Evolutionary conservation across 2,888 invertebrate genomes (phyloP).

Genomic region (Pterobdella sp.): DNA sequence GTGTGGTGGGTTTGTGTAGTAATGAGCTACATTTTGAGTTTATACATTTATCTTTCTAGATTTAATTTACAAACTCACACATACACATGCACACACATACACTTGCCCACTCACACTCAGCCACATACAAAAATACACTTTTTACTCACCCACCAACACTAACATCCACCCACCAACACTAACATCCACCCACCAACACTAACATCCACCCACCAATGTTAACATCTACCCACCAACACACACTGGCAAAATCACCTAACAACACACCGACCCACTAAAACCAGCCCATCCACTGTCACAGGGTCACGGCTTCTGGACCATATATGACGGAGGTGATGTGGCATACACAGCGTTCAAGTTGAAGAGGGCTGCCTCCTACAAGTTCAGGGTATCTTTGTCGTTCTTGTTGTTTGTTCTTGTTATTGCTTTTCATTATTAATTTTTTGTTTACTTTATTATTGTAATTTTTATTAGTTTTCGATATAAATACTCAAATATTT

Average conservation of each 20-base stretch:
- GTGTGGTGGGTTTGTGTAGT: background rate
- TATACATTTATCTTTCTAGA: no score
- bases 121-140: background rate
- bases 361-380: constrained; percentile 69
- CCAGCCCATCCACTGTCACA: constrained; percentile 40
- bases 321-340: constrained; percentile 70
- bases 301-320: constrained; percentile 70
- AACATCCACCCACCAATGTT: background rate
- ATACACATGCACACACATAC: no score
- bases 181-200: background rate
- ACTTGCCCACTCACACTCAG: no score
- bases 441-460: background rate
- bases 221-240: no score
- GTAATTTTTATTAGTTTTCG: background rate
- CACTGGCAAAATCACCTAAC: no score
- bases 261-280: no score
- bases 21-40: background rate
- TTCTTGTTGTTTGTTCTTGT: background rate
- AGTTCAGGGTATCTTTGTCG: constrained; percentile 58
- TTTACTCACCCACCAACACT: background rate
- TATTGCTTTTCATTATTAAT: background rate
- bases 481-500: background rate
- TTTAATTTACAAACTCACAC: no score
- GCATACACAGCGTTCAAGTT: constrained; percentile 63
- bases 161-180: background rate